These are phyloP conservation scores for Thamnophis sirtalis DNA, from an alignment of 2,113 vertebrate genomes.

Conservation along the genomic window DNA sequence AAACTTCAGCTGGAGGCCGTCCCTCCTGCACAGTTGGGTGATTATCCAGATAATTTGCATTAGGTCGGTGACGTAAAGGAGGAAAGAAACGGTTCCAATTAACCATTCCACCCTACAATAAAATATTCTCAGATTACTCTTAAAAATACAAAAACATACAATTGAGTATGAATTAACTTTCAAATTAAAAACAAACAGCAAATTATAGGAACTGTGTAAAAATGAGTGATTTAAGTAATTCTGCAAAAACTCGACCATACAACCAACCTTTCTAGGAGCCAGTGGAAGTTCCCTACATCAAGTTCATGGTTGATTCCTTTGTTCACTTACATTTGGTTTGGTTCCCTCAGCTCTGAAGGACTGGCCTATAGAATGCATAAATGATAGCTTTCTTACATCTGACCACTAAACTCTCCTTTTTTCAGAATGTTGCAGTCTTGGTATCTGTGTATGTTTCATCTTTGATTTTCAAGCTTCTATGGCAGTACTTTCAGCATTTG, in stretches of 20 bases:
- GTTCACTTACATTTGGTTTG: neutral
- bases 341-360: neutral
- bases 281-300: neutral
- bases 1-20: slow-evolving; percentile 75
- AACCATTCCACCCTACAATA: slow-evolving; percentile 79
- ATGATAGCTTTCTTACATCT: neutral
- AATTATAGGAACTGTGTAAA: neutral
- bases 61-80: slow-evolving; percentile 79
- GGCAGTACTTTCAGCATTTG: neutral
- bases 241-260: neutral
- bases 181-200: neutral
- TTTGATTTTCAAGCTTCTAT: neutral
- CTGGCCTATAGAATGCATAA: neutral
- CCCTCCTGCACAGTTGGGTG: slow-evolving; percentile 65
- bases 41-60: slow-evolving; percentile 69
- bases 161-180: slow-evolving; percentile 1
- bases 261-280: neutral
- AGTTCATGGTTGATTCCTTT: neutral
- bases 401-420: neutral
- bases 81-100: slow-evolving; percentile 91
- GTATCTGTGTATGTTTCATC: neutral
- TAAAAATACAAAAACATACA: slow-evolving; percentile 13
- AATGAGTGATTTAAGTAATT: neutral
- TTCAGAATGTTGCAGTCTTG: neutral
- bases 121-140: slow-evolving; percentile 34